Evolutionary conservation across 2,797 vertebrate species (phyloP).

Genomic region (Prionace glauca): DNA sequence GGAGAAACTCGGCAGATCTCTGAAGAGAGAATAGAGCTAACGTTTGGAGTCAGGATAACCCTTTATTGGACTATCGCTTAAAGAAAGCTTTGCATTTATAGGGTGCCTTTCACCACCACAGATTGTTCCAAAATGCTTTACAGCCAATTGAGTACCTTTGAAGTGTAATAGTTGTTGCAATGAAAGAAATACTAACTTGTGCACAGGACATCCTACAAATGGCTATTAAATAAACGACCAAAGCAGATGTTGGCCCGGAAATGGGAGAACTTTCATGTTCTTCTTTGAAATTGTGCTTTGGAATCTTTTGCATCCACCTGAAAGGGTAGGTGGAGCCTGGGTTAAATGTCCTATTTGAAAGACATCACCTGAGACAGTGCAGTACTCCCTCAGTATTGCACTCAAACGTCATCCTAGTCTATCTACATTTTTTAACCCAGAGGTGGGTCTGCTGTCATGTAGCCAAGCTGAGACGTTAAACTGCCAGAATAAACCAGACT

Average conservation of each 20-base stretch:
- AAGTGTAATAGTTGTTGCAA: background rate
- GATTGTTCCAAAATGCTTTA: background rate
- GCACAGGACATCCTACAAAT: background rate
- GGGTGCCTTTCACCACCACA: background rate
- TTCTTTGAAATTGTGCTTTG: background rate
- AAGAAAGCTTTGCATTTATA: background rate
- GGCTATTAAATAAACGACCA: background rate
- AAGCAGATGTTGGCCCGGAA: background rate
- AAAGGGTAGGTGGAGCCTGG: background rate
- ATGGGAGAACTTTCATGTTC: background rate
- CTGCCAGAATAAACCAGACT: background rate
- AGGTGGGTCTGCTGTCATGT: background rate
- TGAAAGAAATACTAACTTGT: background rate
- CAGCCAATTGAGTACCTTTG: background rate
- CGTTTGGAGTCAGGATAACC: too few species aligned
- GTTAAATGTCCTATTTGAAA: background rate
- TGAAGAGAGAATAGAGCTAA: too few species aligned
- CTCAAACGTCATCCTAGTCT: background rate
- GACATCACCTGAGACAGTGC: background rate
- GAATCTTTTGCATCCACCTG: background rate
- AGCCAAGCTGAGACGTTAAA: background rate
- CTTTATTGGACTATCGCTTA: background rate
- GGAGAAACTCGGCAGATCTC: too few species aligned
- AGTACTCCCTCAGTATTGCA: background rate
- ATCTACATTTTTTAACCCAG: background rate